Evolutionary conservation across 2,797 vertebrate species (phyloP).

Genomic region (Strix occidentalis): DNA sequence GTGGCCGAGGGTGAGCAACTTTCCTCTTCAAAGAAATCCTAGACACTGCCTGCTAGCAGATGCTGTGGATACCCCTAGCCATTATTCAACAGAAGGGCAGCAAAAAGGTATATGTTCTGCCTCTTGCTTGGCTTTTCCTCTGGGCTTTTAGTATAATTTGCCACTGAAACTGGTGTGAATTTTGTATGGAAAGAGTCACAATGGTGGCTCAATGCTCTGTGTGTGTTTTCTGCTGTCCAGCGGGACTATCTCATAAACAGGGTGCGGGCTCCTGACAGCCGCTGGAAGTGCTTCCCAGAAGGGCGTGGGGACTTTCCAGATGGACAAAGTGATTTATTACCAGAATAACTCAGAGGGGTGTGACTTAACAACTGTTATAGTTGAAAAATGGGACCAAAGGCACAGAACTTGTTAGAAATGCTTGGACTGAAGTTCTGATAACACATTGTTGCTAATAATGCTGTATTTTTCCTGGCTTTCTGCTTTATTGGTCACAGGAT

Average conservation of each 20-base stretch:
- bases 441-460: neutral
- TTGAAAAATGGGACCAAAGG: constrained; percentile 46
- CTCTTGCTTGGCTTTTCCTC: neutral
- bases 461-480: constrained; percentile 19
- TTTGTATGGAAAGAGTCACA: neutral
- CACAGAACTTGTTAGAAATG: constrained; percentile 7
- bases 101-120: rapidly evolving
- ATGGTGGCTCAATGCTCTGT: neutral
- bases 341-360: constrained; percentile 37
- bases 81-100: neutral
- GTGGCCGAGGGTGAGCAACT: neutral
- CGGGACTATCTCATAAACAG: constrained; percentile 50
- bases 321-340: constrained; percentile 58
- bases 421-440: neutral
- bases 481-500: neutral
- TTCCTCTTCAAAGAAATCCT: neutral
- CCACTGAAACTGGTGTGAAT: neutral
- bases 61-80: too few relatives aligned
- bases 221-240: constrained; percentile 32
- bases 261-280: constrained; percentile 38
- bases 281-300: constrained; percentile 35
- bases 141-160: neutral
- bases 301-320: constrained; percentile 29
- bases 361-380: constrained; percentile 46
- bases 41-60: neutral